phyloP scores from a whole-genome alignment of 1,140 invertebrate genomes.

The Tetraneura akinire region DNA sequence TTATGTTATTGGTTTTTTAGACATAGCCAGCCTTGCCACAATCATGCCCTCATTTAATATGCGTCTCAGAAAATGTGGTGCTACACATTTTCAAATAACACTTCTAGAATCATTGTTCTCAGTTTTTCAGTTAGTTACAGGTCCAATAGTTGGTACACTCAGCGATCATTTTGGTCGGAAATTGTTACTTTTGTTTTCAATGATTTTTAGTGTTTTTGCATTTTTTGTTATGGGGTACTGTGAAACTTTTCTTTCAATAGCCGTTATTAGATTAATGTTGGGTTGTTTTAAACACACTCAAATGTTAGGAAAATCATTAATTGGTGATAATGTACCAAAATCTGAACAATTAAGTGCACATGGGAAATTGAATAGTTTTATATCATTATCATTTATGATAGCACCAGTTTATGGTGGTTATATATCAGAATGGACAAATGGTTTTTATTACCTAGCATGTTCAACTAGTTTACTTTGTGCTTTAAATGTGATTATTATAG shows the following conservation, averaged over 20 bases:
- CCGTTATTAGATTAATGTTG: conserved; percentile 86
- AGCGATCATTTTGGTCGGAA: conserved; percentile 94
- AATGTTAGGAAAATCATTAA: conserved; percentile 84
- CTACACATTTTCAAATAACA: conserved; percentile 68
- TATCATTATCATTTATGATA: conserved; percentile 93
- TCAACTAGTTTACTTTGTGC: conserved; percentile 61
- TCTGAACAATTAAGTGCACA: conserved; percentile 73
- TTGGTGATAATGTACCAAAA: conserved; percentile 85
- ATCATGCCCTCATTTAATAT: conserved; percentile 67
- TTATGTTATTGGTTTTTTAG: conserved; percentile 60
- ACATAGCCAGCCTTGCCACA: conserved; percentile 70
- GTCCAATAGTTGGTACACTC: conserved; percentile 88
- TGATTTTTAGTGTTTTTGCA: conserved; percentile 63
- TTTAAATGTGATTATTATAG: conserved; percentile 62
- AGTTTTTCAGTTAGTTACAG: conserved; percentile 89
- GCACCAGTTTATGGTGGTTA: conserved; percentile 91
- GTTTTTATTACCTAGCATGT: conserved; percentile 62
- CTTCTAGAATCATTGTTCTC: conserved; percentile 95
- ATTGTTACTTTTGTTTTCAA: conserved; percentile 76
- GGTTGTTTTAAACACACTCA: conserved; percentile 89
- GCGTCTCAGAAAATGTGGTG: conserved; percentile 65
- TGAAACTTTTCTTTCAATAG: conserved; percentile 84
- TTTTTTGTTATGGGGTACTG: conserved; percentile 73
- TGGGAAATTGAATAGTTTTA: conserved; percentile 94
- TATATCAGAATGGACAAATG: conserved; percentile 74